Base-by-base conservation (phyloP, 2,797 vertebrate genomes). In the Halcyon leucocephala region DNA sequence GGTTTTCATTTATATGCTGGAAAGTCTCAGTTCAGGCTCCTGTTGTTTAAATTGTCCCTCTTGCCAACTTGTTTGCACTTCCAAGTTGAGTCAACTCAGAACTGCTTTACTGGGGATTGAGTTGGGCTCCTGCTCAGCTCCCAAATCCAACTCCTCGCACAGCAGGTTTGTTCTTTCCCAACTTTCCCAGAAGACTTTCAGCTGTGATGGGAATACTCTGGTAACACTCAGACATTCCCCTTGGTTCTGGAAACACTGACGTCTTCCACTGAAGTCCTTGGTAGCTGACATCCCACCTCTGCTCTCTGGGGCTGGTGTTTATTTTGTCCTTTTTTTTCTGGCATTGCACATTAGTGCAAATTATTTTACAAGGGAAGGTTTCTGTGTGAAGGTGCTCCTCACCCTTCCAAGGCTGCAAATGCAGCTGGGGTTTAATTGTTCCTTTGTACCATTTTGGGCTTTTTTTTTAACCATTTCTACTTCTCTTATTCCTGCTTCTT, bases 291-390 rank as follows among this genome's bases (percentile, higher is more conserved):
- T 17, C 60, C 46, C 28, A 67, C 2, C 18, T 64, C 37, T 57
- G 44, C 41, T 52, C 15, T 37, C 39, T 6, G 13, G 15, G 28
- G 10, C 44, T 67, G 44, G 6, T n/a, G 10, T 46, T 84, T 16
- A 6, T 86, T 35, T 55, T 0, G 0, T 46, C 26, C 25, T 54
- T 8, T 74, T 9, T 77, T 39, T 35, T 13, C 46, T 5, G 2
- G 13, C 13, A 10, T 29, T 8, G 0, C 19, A 3, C 33, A 24
- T 4, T 7, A 39, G 13, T 6, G 19, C 6, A 6, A 29, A 37
- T 61, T 16, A 29, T 29, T 81, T 55, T 31, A 19, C 0, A 0
- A 3, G 10, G 24, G 2, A 6, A 6, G 7, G 3, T 4, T 46
- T 54, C 82, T 49, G 15, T 15, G 20, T 8, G 48, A 70, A 77